Evolutionary conservation across 2,797 vertebrate species (phyloP).

Genomic region (Hapalemur alaotrensis): DNA sequence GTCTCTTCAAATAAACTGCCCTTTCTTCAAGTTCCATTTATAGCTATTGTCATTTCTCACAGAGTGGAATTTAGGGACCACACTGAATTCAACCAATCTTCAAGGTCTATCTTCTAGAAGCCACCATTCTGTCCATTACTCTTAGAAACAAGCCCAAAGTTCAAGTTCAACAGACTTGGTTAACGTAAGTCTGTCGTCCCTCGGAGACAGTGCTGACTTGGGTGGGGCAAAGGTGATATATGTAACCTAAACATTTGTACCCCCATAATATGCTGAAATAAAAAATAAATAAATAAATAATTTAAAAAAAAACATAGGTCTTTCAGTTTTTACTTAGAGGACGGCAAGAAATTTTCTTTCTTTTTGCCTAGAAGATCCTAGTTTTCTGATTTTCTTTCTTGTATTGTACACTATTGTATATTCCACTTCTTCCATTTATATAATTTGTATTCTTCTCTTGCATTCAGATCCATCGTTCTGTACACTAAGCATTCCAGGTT

Average conservation of each 20-base stretch:
- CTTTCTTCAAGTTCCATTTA: background rate
- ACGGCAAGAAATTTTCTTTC: background rate
- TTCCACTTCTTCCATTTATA: background rate
- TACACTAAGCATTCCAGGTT: background rate
- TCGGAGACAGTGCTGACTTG: no score
- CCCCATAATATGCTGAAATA: no score
- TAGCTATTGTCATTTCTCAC: background rate
- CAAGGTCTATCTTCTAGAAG: background rate
- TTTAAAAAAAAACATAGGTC: background rate
- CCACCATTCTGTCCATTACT: background rate
- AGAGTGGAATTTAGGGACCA: background rate
- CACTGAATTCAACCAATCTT: background rate
- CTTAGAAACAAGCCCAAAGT: background rate
- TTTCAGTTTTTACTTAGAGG: background rate
- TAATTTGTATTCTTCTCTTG: constrained; percentile 25
- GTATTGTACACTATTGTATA: background rate
- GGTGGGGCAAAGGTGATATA: no score
- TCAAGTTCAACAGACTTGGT: background rate
- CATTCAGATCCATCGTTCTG: background rate
- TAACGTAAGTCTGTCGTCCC: background rate
- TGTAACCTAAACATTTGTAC: no score
- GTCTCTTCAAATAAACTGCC: background rate
- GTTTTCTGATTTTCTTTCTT: background rate
- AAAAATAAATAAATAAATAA: no score
- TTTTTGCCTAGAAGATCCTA: background rate